Evolutionary conservation across 2,113 vertebrate genomes (phyloP).

Genomic region (Neotoma lepida): DNA sequence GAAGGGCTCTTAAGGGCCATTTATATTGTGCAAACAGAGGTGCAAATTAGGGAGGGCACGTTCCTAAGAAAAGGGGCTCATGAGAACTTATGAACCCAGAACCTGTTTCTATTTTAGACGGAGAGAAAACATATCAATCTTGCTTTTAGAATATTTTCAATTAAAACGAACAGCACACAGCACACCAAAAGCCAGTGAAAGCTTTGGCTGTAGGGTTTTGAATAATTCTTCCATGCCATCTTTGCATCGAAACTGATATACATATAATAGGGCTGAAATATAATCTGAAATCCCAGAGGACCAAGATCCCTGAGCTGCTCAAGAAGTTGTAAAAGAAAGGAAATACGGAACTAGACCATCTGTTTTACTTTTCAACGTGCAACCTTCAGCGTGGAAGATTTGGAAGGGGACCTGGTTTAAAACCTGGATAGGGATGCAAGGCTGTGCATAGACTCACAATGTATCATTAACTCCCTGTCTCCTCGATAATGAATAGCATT

Average conservation of each 20-base stretch:
- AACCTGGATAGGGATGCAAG: constrained; percentile 21
- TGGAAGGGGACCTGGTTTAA: constrained; percentile 47
- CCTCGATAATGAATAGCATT: constrained; percentile 16
- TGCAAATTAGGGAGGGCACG: constrained; percentile 77
- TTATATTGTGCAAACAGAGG: constrained; percentile 81
- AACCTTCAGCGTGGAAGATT: constrained; percentile 20
- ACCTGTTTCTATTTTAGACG: constrained; percentile 80
- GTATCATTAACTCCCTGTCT: constrained; percentile 50
- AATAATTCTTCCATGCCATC: constrained; percentile 26
- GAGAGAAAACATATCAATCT: constrained; percentile 83
- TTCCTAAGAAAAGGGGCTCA: constrained; percentile 78
- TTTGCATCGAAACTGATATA: constrained; percentile 54
- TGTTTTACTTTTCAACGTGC: constrained; percentile 56
- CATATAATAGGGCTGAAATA: constrained; percentile 54
- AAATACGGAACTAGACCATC: constrained; percentile 72
- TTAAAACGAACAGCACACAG: constrained; percentile 75
- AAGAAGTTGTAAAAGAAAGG: constrained; percentile 67
- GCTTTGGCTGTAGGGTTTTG: constrained; percentile 26
- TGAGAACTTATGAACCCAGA: constrained; percentile 77
- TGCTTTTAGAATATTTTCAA: constrained; percentile 82
- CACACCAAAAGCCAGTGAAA: constrained; percentile 36
- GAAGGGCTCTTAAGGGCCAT: constrained; percentile 78
- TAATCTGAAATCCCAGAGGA: constrained; percentile 68
- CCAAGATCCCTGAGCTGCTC: constrained; percentile 51
- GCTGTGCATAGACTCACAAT: neutral